These are phyloP conservation scores for Lemur catta DNA, from an alignment of 2,797 vertebrate species.

Conservation along the genomic window DNA sequence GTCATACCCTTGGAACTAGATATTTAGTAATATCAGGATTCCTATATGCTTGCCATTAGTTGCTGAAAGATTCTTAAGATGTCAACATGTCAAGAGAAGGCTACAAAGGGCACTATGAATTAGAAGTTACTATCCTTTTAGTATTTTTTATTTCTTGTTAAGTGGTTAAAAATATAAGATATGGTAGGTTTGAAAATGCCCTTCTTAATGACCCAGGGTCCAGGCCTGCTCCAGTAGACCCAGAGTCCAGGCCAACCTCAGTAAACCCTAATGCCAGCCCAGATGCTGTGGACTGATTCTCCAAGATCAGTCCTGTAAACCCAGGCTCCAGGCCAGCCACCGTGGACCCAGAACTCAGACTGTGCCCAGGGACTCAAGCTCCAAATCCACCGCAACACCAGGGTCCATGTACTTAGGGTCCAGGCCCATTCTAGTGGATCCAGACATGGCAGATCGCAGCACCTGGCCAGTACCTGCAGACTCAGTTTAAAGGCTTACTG, in stretches of 20 bases:
- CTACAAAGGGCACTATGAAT: neutral
- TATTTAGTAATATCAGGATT: neutral
- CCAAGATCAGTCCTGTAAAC: rapidly evolving
- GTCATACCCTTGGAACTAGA: neutral
- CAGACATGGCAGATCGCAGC: neutral
- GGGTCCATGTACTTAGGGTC: neutral
- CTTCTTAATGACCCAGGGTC: neutral
- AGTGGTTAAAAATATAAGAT: neutral
- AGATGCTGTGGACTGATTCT: neutral
- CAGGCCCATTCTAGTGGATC: neutral
- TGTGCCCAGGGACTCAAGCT: neutral
- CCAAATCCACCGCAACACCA: neutral
- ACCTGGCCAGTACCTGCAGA: neutral
- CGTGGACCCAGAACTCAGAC: neutral
- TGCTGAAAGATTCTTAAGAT: neutral
- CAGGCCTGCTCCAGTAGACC: no score
- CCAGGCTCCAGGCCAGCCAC: neutral
- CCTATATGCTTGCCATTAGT: neutral
- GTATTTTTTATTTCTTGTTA: neutral
- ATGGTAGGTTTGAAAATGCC: neutral
- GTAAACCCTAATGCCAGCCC: neutral
- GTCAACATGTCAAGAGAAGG: neutral
- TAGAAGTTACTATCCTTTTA: neutral
- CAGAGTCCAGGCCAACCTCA: neutral
- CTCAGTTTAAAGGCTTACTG: neutral